Evolutionary conservation across 2,113 vertebrate genomes (phyloP).

Genomic region (Centrocercus urophasianus): DNA sequence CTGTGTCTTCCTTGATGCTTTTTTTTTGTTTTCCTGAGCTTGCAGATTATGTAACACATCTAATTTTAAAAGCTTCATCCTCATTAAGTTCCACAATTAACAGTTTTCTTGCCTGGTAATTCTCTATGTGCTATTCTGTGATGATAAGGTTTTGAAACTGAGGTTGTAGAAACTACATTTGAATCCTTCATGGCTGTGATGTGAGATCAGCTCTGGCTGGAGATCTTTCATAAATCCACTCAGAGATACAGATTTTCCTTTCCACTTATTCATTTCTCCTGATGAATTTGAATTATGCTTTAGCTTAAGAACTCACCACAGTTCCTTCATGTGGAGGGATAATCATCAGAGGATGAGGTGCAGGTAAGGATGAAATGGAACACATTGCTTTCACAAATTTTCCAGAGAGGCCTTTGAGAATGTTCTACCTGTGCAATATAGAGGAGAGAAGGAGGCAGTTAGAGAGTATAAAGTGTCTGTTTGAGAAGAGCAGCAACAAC

Average conservation of each 20-base stretch:
- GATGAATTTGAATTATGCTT: not conserved
- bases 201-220: not conserved
- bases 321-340: not conserved
- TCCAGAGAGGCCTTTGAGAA: not conserved
- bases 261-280: not conserved
- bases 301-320: not conserved
- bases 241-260: not conserved
- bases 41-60: not conserved
- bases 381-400: not conserved
- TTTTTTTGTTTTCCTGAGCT: not conserved
- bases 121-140: not conserved
- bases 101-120: not conserved
- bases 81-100: not conserved
- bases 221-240: not conserved
- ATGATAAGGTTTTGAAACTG: not conserved
- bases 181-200: not conserved
- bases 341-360: not conserved
- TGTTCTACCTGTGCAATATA: not conserved
- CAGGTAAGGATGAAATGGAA: not conserved
- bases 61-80: not conserved
- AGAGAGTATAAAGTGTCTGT: not conserved
- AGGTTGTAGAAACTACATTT: not conserved
- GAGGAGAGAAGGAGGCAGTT: not conserved
- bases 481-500: not conserved
- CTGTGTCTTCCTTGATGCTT: not conserved